Conservation (phyloP, 2,113 vertebrate genomes). For the Rallus limicola region DNA sequence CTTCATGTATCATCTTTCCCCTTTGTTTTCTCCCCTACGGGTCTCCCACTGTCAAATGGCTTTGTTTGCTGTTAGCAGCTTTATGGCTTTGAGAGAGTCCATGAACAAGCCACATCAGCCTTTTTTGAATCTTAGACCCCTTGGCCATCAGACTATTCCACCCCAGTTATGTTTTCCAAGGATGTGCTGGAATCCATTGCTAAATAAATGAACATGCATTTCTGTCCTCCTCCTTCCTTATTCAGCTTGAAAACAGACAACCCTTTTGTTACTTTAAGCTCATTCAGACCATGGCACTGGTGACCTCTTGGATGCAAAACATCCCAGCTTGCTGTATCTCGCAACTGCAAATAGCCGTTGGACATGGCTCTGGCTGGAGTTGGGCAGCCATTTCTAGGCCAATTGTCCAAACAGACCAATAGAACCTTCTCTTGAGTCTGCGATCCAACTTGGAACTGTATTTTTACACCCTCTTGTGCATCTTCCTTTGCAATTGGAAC, state of each 20-base stretch:
- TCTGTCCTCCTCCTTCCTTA: background rate
- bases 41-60: background rate
- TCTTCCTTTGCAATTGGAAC: background rate
- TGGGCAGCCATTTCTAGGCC: background rate
- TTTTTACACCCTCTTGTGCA: background rate
- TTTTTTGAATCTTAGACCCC: background rate
- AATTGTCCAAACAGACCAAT: background rate
- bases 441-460: background rate
- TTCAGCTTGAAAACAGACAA: background rate
- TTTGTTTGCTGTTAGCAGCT: background rate
- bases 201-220: background rate
- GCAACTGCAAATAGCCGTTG: background rate
- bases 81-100: background rate
- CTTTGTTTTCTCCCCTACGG: background rate
- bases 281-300: background rate
- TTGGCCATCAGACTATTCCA: background rate
- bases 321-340: background rate
- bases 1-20: background rate
- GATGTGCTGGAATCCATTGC: background rate
- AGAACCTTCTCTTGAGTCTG: background rate
- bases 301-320: background rate
- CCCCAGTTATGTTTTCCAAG: background rate
- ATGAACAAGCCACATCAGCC: background rate
- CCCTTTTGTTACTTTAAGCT: background rate
- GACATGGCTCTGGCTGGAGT: background rate